A percentile compares a stretch with the other conserved stretches of the same genome.
Evolutionary conservation across 2,113 vertebrate genomes (phyloP).

Genomic region (Psittacus erithacus): DNA sequence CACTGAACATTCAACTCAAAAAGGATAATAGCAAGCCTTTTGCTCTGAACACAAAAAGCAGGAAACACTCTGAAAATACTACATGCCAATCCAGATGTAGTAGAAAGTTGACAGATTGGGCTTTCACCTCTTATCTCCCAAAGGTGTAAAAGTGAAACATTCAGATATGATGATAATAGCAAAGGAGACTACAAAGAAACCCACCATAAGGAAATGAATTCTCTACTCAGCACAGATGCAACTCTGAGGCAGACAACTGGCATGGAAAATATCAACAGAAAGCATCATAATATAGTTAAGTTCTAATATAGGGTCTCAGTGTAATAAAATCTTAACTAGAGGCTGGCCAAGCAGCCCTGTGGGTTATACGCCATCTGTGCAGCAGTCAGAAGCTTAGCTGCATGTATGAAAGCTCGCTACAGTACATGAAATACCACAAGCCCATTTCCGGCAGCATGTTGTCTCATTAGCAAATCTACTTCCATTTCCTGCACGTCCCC

Average conservation of each 20-base stretch:
- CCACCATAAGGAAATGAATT: neutral
- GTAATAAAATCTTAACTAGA: neutral
- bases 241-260: neutral
- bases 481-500: conserved; percentile 69
- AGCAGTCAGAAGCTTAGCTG: neutral
- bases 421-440: neutral
- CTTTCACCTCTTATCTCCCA: neutral
- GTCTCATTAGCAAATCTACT: conserved; percentile 67
- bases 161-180: neutral
- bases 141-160: neutral
- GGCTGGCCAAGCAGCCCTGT: neutral
- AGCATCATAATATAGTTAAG: neutral
- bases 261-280: neutral
- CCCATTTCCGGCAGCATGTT: neutral
- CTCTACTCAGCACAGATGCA: neutral
- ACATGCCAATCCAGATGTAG: neutral
- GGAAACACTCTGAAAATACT: neutral
- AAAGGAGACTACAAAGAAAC: neutral
- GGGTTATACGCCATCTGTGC: neutral
- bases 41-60: neutral
- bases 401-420: neutral
- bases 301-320: neutral
- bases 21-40: neutral
- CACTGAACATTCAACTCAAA: neutral
- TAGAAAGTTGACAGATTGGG: neutral